A percentile compares a stretch with the other conserved stretches of the same genome.
Evolutionary conservation across 2,888 invertebrate genomes (phyloP).

Genomic region (Habrosyne pyritoides): DNA sequence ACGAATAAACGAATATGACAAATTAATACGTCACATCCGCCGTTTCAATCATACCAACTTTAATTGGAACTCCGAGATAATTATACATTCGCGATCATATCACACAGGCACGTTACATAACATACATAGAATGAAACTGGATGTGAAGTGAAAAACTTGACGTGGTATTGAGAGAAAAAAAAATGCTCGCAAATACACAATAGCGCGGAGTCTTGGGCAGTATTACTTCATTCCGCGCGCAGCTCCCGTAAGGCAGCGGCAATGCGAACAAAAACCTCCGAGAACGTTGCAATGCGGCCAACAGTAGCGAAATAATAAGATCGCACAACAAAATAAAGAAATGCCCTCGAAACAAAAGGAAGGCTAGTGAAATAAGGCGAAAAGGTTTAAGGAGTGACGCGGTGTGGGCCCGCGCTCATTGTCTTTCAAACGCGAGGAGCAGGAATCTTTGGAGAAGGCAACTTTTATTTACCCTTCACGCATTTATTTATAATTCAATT

Average conservation of each 20-base stretch:
- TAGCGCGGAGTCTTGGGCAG: constrained; percentile 70
- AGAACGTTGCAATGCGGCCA: constrained; percentile 71
- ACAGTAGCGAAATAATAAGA: constrained; percentile 84
- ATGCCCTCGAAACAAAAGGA: constrained; percentile 78
- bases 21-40: constrained; percentile 44
- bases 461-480: constrained; percentile 7
- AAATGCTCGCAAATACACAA: constrained; percentile 74
- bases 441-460: constrained; percentile 50
- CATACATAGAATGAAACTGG: constrained; percentile 55
- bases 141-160: constrained; percentile 57
- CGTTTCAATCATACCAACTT: constrained; percentile 54
- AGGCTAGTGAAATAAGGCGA: constrained; percentile 80
- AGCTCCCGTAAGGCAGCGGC: constrained; percentile 49
- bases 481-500: too few relatives aligned
- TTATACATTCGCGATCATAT: constrained; percentile 53
- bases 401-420: constrained; percentile 78
- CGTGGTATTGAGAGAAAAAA: constrained; percentile 61
- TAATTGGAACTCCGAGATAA: constrained; percentile 52
- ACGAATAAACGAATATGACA: constrained; percentile 23
- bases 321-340: constrained; percentile 83
- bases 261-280: constrained; percentile 74
- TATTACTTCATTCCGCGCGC: constrained; percentile 79
- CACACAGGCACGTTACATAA: constrained; percentile 59
- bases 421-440: constrained; percentile 47
- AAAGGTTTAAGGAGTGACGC: constrained; percentile 80